A percentile compares a stretch with the other conserved stretches of the same genome.
Evolutionary conservation across 2,888 invertebrate genomes (phyloP).

Genomic region (Autographa gamma): DNA sequence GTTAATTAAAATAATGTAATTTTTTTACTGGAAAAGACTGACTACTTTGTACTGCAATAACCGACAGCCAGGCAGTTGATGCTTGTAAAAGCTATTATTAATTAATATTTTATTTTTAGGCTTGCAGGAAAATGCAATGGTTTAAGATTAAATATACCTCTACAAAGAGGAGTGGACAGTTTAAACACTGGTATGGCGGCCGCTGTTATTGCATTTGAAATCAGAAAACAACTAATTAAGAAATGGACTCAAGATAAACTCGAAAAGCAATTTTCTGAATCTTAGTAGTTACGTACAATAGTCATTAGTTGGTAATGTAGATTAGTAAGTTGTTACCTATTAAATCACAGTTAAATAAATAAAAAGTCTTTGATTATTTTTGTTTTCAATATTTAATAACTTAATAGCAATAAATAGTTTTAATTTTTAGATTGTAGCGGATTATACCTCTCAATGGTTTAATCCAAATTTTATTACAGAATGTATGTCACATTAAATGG

Average conservation of each 20-base stretch:
- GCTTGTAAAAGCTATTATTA: background rate
- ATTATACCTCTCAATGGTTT: too few species aligned
- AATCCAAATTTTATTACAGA: too few species aligned
- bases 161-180: constrained; percentile 93
- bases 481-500: too few species aligned
- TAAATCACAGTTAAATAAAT: constrained; percentile 17
- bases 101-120: constrained; percentile 68
- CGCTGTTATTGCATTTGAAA: constrained; percentile 95
- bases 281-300: constrained; percentile 50
- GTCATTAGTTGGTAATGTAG: constrained; percentile 21
- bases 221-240: constrained; percentile 90
- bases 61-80: too few species aligned
- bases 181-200: constrained; percentile 95
- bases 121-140: constrained; percentile 90
- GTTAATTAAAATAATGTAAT: constrained; percentile 22
- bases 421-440: too few species aligned
- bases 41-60: too few species aligned
- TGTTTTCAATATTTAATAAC: background rate
- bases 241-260: constrained; percentile 71
- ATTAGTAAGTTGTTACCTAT: constrained; percentile 22
- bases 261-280: constrained; percentile 59
- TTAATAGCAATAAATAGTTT: too few species aligned
- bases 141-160: constrained; percentile 93
- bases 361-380: background rate
- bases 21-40: too few species aligned